Percentiles rank a stretch among this genome's conserved stretches.
Conservation (phyloP, 2,797 vertebrate species). For the Melanotaenia maccullochi region DNA sequence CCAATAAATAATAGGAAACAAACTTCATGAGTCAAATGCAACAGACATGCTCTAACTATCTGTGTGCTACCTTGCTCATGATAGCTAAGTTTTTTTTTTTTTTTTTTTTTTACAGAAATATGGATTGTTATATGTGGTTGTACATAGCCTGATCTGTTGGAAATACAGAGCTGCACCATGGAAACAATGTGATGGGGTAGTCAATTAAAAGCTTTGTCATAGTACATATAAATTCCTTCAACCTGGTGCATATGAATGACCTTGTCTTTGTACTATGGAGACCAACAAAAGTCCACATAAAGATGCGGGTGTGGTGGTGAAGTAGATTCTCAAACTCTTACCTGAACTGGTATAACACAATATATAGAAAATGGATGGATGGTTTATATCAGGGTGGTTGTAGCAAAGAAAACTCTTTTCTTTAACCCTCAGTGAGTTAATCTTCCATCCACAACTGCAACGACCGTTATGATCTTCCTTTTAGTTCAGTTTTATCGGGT, state of each 20-base stretch:
- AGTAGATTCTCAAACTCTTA: background rate
- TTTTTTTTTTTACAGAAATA: no score
- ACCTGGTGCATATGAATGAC: background rate
- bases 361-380: no score
- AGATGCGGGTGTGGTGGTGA: background rate
- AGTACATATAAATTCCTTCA: background rate
- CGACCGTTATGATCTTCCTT: constrained; percentile 9
- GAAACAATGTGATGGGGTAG: background rate
- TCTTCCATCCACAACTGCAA: background rate
- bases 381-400: background rate
- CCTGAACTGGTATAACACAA: no score
- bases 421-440: background rate
- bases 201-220: background rate
- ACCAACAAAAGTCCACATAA: background rate
- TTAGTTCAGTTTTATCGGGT: constrained; percentile 17
- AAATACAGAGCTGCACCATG: background rate
- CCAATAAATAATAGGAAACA: background rate
- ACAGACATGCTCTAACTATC: background rate
- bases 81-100: no score
- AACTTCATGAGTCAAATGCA: background rate
- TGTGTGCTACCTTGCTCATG: background rate
- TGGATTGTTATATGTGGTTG: background rate
- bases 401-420: background rate
- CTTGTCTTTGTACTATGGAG: background rate
- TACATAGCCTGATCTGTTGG: background rate